Evolutionary conservation across 2,888 invertebrate genomes (phyloP).

Genomic region (Yponomeuta sedellus): DNA sequence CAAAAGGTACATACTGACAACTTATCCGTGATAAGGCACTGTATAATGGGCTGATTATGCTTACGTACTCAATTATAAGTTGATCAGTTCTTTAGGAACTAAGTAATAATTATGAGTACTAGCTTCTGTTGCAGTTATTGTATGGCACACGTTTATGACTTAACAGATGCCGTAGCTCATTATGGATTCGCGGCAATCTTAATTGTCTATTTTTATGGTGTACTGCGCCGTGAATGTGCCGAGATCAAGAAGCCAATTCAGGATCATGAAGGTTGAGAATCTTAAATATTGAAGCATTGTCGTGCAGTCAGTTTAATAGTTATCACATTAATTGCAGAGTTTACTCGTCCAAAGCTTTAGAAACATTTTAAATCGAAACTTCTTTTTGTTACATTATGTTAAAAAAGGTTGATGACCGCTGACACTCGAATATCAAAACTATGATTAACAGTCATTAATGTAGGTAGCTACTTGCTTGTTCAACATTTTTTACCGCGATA

Average conservation of each 20-base stretch:
- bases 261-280: neutral
- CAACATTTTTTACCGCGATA: constrained; percentile 12
- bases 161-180: neutral
- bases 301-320: neutral
- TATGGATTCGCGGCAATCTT: neutral
- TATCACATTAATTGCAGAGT: neutral
- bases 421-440: constrained; percentile 15
- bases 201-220: constrained; percentile 1
- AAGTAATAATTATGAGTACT: too few species aligned
- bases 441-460: constrained; percentile 14
- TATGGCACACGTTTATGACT: neutral
- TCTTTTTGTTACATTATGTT: neutral
- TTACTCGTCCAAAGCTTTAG: neutral
- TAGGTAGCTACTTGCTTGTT: constrained; percentile 9
- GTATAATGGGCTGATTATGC: too few species aligned
- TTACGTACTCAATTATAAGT: too few species aligned
- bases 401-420: constrained; percentile 15
- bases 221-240: neutral
- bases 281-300: neutral
- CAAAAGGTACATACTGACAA: too few species aligned
- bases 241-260: neutral
- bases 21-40: too few species aligned
- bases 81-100: too few species aligned
- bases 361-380: too few species aligned
- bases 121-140: neutral